Base-by-base conservation (phyloP, 2,888 invertebrate species). In the Petrophora chlorosata region DNA sequence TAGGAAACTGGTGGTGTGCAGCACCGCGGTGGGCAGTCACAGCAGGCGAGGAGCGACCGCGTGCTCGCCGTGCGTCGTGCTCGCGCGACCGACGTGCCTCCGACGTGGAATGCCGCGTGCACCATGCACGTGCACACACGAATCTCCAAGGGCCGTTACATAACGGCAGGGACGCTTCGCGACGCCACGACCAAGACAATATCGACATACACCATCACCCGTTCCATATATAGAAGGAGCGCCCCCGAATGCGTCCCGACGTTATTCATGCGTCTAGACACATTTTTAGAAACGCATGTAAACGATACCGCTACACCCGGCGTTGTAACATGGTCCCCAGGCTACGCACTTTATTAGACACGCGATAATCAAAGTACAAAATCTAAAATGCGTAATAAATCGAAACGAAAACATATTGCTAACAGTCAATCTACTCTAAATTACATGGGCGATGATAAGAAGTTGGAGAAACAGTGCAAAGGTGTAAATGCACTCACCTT, bases 171-270 rank as follows among this genome's bases (percentile, higher is more conserved):
- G 75, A 76, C 67, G 52, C 63, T 62, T 66, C 57, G 61, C 65
- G 67, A 69, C 64, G 69, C 67, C 63, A 72, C 68, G 63, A 67
- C 59, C 71, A 72, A 67, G 73, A 78, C 75, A 73, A 73, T 67
- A 74, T 69, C 67, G 67, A 66, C 67, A 67, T 74, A 68, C 65
- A 77, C 76, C 73, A 74, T 71, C 77, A 83, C 82, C 76, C 76
- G 79, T 82, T 88, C 89, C 89, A 87, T 87, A 83, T 82, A 83
- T 90, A 90, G 89, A 82, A 82, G 79, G 82, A 85, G 82, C 86
- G 84, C 81, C 76, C 75, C 76, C 72, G 71, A 83, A 75, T 79
- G 73, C 82, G 82, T 78, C 77, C 65, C 76, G 73, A 70, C 68
- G 74, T 73, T 72, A 75, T 76, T 80, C 81, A 80, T 76, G 79